Evolutionary conservation across 1,140 invertebrate species (phyloP), one percentile per base, ranked within the genome.

Genomic region (Eubasilissa regina): DNA sequence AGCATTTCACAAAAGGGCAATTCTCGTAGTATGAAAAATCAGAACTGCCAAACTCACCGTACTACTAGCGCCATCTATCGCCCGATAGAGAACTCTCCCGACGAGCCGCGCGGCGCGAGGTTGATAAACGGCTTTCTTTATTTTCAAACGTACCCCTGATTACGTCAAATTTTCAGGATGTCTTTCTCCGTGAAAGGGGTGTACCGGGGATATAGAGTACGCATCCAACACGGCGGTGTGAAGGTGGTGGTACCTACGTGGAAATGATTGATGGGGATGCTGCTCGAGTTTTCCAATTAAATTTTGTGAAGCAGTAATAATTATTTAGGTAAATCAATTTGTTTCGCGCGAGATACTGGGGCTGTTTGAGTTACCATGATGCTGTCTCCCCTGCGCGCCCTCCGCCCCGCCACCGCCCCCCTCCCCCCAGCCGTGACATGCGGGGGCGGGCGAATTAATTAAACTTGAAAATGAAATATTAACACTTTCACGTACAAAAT

Each of bases 271-370:
- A 82, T 78, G 78, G 77, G 25, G 70, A 17, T 47, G 48, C 62
- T 51, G 68, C 80, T 81, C 87, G 89, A 89, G 88, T 89, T 89
- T 89, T 89, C 89, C 89, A 89, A 89, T 89, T 89, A 89, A 89
- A 89, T 89, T 89, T 89, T 88, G 87, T 89, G 88, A 89, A 87
- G 89, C 89, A 89, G 89, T 88, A 89, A 89, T 89, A 89, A 89
- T 89, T 89, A 89, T 89, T 89, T 89, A 87, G 89, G 88, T 89
- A 89, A 88, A 89, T 89, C 88, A 89, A 89, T 89, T 89, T 89
- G 87, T 89, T 89, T 87, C 88, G 87, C 87, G 86, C 85, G 84
- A 76, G 81, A 70, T 75, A 72, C 75, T 68, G 77, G 72, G 77
- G 77, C 35, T 79, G 81, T 77, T 77, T 68, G 77, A 81, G 80